phyloP scores from a whole-genome alignment of 1,140 invertebrate genomes.

The Nylanderia fulva region DNA sequence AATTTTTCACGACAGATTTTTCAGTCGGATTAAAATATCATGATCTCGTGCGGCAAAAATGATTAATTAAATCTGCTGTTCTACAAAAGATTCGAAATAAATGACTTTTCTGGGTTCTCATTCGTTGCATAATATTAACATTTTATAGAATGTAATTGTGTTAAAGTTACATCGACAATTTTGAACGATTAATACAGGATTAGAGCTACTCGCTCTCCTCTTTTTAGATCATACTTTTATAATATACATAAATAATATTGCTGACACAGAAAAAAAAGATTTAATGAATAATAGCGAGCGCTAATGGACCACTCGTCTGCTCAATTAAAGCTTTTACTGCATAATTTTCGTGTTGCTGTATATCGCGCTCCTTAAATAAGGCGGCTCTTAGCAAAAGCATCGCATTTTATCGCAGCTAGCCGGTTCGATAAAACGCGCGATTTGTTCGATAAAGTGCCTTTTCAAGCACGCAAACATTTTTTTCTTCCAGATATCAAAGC shows the following conservation, averaged over 20 bases:
- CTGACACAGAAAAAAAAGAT: not conserved
- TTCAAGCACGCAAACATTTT: conserved; percentile 24
- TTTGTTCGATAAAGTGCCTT: not conserved
- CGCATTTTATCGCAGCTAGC: conserved; percentile 27
- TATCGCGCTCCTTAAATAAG: conserved; percentile 23
- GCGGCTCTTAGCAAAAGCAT: conserved; percentile 8
- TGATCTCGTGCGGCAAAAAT: not conserved
- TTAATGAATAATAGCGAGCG: not conserved
- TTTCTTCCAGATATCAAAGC: conserved; percentile 8
- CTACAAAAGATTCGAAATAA: not conserved
- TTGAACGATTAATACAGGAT: not conserved
- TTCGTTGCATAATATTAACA: not conserved
- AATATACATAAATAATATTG: conserved; percentile 22
- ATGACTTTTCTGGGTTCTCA: not conserved
- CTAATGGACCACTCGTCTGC: not conserved
- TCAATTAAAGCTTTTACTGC: conserved; percentile 23
- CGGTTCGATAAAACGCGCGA: not conserved
- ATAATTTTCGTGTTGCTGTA: not conserved
- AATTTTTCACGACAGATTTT: not conserved
- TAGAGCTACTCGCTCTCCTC: not conserved
- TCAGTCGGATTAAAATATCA: not conserved
- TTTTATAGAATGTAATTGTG: not conserved
- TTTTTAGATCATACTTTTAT: not conserved
- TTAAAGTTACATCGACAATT: not conserved
- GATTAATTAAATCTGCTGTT: not conserved